Conservation (phyloP, 2,888 invertebrate species). For the Agonopterix subpropinquella region DNA sequence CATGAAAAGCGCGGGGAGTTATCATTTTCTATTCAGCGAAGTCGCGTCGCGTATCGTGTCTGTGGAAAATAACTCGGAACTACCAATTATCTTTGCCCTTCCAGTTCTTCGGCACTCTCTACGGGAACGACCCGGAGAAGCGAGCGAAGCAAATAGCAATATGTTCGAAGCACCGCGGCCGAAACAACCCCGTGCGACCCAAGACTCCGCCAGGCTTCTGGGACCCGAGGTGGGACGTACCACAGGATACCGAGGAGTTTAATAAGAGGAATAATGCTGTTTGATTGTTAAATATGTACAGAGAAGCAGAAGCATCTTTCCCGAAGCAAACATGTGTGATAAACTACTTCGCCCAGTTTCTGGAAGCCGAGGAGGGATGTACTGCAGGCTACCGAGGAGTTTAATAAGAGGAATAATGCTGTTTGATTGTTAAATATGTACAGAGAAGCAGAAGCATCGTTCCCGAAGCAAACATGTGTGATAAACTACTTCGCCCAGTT, state of each 20-base stretch:
- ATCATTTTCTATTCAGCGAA: no score
- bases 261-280: constrained; percentile 50
- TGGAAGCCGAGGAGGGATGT: constrained; percentile 66
- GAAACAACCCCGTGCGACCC: constrained; percentile 47
- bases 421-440: constrained; percentile 9
- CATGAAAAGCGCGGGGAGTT: no score
- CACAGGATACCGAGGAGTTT: constrained; percentile 58
- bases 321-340: constrained; percentile 44
- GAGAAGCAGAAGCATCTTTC: constrained; percentile 43
- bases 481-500: constrained; percentile 53
- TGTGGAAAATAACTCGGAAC: no score
- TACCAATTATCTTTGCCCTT: background rate
- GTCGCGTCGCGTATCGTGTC: no score
- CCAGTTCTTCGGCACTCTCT: constrained; percentile 61
- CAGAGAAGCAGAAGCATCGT: constrained; percentile 35
- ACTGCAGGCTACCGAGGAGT: constrained; percentile 57
- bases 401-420: constrained; percentile 58
- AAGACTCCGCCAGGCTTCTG: constrained; percentile 60
- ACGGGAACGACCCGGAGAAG: constrained; percentile 53
- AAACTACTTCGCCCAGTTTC: constrained; percentile 54
- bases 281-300: constrained; percentile 7
- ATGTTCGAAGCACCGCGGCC: constrained; percentile 60
- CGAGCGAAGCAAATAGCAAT: constrained; percentile 49
- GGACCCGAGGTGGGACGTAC: constrained; percentile 63
- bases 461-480: constrained; percentile 49